A percentile compares a stretch with the other conserved stretches of the same genome.
Evolutionary conservation across 2,888 invertebrate genomes (phyloP).

Genomic region (Gisinianus flammeolus): DNA sequence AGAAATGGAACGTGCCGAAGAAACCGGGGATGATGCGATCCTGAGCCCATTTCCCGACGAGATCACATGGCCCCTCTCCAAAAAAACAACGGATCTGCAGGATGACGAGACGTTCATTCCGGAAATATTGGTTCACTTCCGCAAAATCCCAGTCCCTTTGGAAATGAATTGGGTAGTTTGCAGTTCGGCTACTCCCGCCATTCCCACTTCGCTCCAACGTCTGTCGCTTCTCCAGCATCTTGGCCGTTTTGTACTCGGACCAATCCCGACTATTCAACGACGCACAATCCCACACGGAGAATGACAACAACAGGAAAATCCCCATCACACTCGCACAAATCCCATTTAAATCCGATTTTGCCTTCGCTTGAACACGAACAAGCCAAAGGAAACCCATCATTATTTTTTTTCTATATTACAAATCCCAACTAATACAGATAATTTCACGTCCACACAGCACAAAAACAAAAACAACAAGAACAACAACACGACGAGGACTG

Average conservation of each 20-base stretch:
- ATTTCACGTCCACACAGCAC: no score
- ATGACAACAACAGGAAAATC: no score
- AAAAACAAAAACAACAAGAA: no score
- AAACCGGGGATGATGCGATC: slow-evolving; percentile 37
- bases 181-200: slow-evolving; percentile 1
- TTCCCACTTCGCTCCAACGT: slow-evolving; percentile 6
- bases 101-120: slow-evolving; percentile 39
- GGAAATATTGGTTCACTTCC: slow-evolving; percentile 37
- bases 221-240: slow-evolving; percentile 24
- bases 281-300: no score
- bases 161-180: neutral
- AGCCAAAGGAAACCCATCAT: no score
- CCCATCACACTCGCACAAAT: no score
- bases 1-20: no score
- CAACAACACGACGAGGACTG: no score
- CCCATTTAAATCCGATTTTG: no score
- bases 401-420: no score
- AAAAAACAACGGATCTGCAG: slow-evolving; percentile 39
- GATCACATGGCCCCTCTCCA: slow-evolving; percentile 37
- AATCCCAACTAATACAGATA: no score
- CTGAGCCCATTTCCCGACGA: slow-evolving; percentile 11
- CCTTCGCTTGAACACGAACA: no score
- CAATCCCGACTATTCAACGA: slow-evolving; percentile 35
- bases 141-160: slow-evolving; percentile 41
- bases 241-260: slow-evolving; percentile 16